Evolutionary conservation across 1,140 invertebrate species (phyloP).

Genomic region (Drosophila varians): DNA sequence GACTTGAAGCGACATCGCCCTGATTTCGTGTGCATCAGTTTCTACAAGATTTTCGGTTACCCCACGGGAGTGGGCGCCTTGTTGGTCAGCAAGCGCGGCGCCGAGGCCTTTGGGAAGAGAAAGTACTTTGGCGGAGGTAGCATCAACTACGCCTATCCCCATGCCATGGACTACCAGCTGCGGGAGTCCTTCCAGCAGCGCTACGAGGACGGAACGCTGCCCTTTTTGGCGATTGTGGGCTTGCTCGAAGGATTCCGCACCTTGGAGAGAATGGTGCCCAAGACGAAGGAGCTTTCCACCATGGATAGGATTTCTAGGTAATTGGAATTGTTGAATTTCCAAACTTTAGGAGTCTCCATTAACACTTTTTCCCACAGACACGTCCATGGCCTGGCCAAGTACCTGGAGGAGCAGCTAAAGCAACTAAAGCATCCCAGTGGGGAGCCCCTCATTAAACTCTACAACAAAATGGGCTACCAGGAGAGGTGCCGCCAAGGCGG

Average conservation of each 20-base stretch:
- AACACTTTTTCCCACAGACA: constrained; percentile 84
- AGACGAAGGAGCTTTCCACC: constrained; percentile 74
- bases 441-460: constrained; percentile 88
- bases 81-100: constrained; percentile 89
- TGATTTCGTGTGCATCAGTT: constrained; percentile 96
- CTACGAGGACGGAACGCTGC: constrained; percentile 97
- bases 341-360: not conserved
- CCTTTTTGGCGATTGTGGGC: constrained; percentile 93
- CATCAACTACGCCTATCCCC: constrained; percentile 91
- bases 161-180: constrained; percentile 88
- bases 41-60: constrained; percentile 99
- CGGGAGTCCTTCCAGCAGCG: constrained; percentile 88
- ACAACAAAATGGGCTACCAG: constrained; percentile 89
- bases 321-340: not conserved
- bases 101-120: constrained; percentile 87
- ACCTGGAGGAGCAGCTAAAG: constrained; percentile 88
- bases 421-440: constrained; percentile 90
- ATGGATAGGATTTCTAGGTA: constrained; percentile 85
- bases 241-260: constrained; percentile 92
- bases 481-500: constrained; percentile 89
- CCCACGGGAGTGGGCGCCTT: constrained; percentile 97
- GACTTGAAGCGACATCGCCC: constrained; percentile 90
- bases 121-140: constrained; percentile 96
- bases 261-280: constrained; percentile 85
- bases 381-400: constrained; percentile 90